Evolutionary conservation across 2,888 invertebrate species (phyloP).

Genomic region (Panzeria rudis): DNA sequence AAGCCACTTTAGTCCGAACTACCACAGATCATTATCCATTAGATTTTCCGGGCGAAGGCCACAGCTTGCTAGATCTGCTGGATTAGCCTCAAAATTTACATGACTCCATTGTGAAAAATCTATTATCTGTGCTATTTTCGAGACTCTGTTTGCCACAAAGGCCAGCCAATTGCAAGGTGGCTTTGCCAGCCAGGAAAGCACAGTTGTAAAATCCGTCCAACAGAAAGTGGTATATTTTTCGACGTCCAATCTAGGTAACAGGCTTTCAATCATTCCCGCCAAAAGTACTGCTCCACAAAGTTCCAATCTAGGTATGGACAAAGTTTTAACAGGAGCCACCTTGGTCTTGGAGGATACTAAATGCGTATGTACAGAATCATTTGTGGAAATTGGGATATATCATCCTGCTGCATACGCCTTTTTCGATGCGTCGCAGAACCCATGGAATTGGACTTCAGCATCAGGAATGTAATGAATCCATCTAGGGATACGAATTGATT

Average conservation of each 20-base stretch:
- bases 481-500: not conserved
- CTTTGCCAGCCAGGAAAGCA: constrained; percentile 27
- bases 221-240: not conserved
- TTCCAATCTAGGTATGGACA: constrained; percentile 25
- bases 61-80: constrained; percentile 63
- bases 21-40: constrained; percentile 41
- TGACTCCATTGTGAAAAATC: constrained; percentile 52
- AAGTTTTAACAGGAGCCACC: not conserved
- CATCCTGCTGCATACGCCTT: too few species aligned
- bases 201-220: constrained; percentile 36
- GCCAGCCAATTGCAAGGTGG: constrained; percentile 59
- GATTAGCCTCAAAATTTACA: constrained; percentile 56
- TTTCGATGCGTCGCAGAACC: not conserved
- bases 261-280: constrained; percentile 19
- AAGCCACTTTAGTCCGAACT: constrained; percentile 47
- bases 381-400: too few species aligned
- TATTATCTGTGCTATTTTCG: constrained; percentile 37
- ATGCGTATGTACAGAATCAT: too few species aligned
- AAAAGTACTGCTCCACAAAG: constrained; percentile 33
- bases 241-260: not conserved
- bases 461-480: not conserved
- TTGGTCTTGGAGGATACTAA: too few species aligned
- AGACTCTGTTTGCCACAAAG: constrained; percentile 57
- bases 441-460: too few species aligned
- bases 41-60: constrained; percentile 43